Evolutionary conservation across 2,797 vertebrate genomes (phyloP), one percentile per base, ranked within the genome.

Genomic region (Sebastes reedi): DNA sequence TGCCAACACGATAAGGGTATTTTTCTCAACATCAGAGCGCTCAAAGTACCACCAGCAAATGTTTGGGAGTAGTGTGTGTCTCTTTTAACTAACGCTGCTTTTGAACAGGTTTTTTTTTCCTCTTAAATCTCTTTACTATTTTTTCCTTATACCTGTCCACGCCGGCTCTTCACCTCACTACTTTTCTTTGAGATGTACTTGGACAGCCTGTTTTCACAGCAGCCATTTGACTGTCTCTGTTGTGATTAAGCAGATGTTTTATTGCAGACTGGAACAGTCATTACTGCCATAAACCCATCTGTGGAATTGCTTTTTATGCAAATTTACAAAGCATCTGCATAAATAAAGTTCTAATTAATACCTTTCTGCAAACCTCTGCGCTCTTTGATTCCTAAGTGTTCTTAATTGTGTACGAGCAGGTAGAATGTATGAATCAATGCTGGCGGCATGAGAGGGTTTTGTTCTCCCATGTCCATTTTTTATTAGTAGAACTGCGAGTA

Each of bases 341-440:
- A 96, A 95, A 96, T 96, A 96, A 96, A 96, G 92, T 95, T 95
- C 92, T 95, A 96, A 96, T 96, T 96, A 95, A 96, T 96, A 96
- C 92, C 94, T 95, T 90, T 95, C 91, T 93, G 94, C 91, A 95
- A 95, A 95, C 90, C 93, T 93, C 91, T 72, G 88, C 87, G 92
- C 92, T 94, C 91, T 95, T 94, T 95, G 93, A 93, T 95, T 93
- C 92, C 89, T 93, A 94, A 95, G 92, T 91, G 91, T 91, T 94
- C 88, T 87, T 94, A 94, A 95, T 95, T 95, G 93, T 93, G 85
- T 91, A 93, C 94, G 91, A 93, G 88, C 89, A 93, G 93, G 93
- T 94, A 92, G 85, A 94, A 95, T 84, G 84, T 79, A 89, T 82
- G 84, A 94, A 93, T 93, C 87, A 83, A 87, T 87, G 89, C 84